These are phyloP conservation scores for Marisa cornuarietis DNA, from an alignment of 1,140 invertebrate genomes.

Conservation along the genomic window DNA sequence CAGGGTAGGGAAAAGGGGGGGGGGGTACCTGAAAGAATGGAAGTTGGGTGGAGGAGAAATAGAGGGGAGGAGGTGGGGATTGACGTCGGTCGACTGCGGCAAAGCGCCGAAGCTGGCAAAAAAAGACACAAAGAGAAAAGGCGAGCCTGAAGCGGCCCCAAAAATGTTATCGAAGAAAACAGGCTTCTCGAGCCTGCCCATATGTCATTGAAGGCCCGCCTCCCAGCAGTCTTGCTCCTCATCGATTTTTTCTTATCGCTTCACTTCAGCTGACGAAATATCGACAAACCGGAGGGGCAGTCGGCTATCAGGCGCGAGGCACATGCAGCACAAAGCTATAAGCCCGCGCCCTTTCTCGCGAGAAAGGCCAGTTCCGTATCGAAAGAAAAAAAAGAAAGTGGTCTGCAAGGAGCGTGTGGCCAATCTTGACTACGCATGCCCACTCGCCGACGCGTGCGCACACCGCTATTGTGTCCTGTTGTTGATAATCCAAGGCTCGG, in stretches of 20 bases:
- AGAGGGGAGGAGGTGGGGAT: constrained; percentile 3
- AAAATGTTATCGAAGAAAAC: constrained; percentile 14
- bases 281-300: constrained; percentile 14
- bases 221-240: neutral
- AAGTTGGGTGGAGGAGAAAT: neutral
- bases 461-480: constrained; percentile 18
- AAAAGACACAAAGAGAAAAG: neutral
- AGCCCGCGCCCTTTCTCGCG: neutral
- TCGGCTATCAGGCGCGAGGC: too few species aligned
- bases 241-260: constrained; percentile 26
- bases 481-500: constrained; percentile 20
- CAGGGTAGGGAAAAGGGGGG: neutral
- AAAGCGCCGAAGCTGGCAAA: neutral
- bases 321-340: neutral
- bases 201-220: neutral
- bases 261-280: constrained; percentile 23
- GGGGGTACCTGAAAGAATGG: neutral
- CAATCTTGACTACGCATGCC: constrained; percentile 11
- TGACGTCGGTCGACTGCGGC: too few species aligned
- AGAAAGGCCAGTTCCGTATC: neutral
- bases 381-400: neutral
- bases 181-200: neutral
- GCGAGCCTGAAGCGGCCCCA: constrained; percentile 1
- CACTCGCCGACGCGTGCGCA: neutral
- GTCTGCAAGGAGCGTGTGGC: neutral